Evolutionary conservation across 2,797 vertebrate species (phyloP), one percentile per base, ranked within the genome.

Genomic region (Pagetopsis macropterus): DNA sequence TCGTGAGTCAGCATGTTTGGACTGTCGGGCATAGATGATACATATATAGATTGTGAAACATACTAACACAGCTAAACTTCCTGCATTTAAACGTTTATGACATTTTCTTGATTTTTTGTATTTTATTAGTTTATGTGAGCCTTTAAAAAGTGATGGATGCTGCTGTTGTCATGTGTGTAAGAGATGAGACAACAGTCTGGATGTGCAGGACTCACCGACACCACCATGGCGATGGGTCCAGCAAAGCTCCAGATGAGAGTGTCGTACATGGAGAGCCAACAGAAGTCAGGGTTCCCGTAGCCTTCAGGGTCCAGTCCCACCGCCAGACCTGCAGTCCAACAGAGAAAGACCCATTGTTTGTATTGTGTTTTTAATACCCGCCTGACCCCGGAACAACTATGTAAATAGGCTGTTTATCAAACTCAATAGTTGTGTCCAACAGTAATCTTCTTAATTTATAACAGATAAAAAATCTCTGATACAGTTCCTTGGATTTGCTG

Each of bases 241-340:
- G 96, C 97, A 2, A 99, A 95, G 83, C 98, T 99, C 98, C 98
- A 98, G 78, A 98, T 96, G 52, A 99, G 93, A 0, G 95, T 97
- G 84, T 99, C 98, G 0, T 98, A 96, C 87, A 99, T 89, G 9
- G 97, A 96, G 55, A 99, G 92, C 98, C 97, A 98, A 81, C 98
- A 99, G 94, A 97, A 99, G 81, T 99, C 98, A 0, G 97, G 96
- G 91, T 98, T 99, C 17, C 97, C 97, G 0, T 98, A 98, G 50
- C 97, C 97, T 86, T 98, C 96, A 0, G 98, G 97, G 81, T 99
- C 97, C 86, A 99, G 87, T 7, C 98, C 98, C 64, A 99, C 98
- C 0, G 98, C 97, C 71, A 99, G 81, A 76, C 98, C 97, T 98
- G 88, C 3, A 78, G 33, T 78, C 52, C 49, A 15, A 67, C n/a